Percentiles rank a stretch among this genome's conserved stretches.
Conservation (phyloP, 2,888 invertebrate genomes). For the Andrena dorsata region DNA sequence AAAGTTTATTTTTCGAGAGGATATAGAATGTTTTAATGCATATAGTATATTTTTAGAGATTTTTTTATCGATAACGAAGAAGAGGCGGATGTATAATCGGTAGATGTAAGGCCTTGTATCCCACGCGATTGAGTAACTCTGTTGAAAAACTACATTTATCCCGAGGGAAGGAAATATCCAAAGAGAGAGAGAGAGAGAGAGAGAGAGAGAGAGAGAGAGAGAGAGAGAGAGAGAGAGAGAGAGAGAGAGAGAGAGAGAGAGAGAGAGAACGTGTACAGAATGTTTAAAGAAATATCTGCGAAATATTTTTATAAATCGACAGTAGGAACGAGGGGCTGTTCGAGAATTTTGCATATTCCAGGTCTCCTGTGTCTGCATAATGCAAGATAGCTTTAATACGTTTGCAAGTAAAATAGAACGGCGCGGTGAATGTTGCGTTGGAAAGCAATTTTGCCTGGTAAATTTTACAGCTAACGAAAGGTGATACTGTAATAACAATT, state of each 20-base stretch:
- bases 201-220: too few relatives aligned
- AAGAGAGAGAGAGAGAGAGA: conserved; percentile 7
- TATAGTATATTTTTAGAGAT: conserved; percentile 82
- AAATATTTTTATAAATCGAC: conserved; percentile 51
- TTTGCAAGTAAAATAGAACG: conserved; percentile 3
- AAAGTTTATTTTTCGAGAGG: conserved; percentile 75
- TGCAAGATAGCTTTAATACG: conserved; percentile 10
- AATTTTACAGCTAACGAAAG: conserved; percentile 8
- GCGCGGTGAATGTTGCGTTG: background rate
- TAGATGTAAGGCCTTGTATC: conserved; percentile 67
- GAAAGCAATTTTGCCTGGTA: conserved; percentile 5
- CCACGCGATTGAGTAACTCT: conserved; percentile 39
- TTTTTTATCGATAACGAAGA: conserved; percentile 70
- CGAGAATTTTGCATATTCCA: conserved; percentile 28
- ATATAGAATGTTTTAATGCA: conserved; percentile 77
- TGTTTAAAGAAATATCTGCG: conserved; percentile 10
- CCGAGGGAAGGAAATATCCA: conserved; percentile 10
- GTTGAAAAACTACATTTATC: conserved; percentile 41
- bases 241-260: too few relatives aligned
- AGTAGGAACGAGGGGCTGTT: conserved; percentile 15
- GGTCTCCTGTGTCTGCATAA: conserved; percentile 18
- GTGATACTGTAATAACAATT: conserved; percentile 4
- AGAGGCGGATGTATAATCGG: conserved; percentile 69
- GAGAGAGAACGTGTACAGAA: conserved; percentile 43
- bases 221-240: too few relatives aligned